A percentile compares a stretch with the other conserved stretches of the same genome.
Evolutionary conservation across 2,888 invertebrate species (phyloP).

Genomic region (Entomobrya multifasciata): DNA sequence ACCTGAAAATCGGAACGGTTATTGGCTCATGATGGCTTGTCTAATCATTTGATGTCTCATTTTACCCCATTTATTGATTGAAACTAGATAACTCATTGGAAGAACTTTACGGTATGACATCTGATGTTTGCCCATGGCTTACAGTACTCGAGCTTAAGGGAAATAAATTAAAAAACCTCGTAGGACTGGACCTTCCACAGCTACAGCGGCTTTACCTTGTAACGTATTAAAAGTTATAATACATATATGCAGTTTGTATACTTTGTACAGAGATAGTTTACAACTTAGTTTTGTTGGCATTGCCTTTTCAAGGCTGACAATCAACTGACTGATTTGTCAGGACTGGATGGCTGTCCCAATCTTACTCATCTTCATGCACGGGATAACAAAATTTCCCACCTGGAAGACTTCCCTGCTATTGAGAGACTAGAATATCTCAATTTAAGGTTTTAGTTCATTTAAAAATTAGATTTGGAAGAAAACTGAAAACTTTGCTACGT

Average conservation of each 20-base stretch:
- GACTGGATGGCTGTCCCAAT: conserved; percentile 62
- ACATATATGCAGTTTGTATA: too few species aligned
- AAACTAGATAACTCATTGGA: conserved; percentile 69
- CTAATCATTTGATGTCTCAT: too few species aligned
- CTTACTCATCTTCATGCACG: conserved; percentile 72
- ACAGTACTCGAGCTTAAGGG: conserved; percentile 68
- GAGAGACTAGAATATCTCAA: conserved; percentile 71
- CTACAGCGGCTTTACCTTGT: conserved; percentile 68
- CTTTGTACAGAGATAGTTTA: too few species aligned
- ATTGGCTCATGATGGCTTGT: too few species aligned
- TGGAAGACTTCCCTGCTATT: conserved; percentile 62
- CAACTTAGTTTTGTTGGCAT: too few species aligned
- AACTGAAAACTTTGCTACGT: too few species aligned
- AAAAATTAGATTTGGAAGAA: too few species aligned
- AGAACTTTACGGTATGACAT: conserved; percentile 54
- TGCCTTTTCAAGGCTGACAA: conserved; percentile 61
- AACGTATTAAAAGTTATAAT: too few species aligned
- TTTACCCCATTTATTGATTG: too few species aligned
- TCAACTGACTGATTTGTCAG: conserved; percentile 58
- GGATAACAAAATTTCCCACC: conserved; percentile 65
- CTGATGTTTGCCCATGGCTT: conserved; percentile 65
- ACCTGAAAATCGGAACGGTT: too few species aligned
- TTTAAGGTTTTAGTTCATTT: conserved; percentile 47
- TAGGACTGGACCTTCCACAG: conserved; percentile 66
- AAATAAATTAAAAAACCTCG: conserved; percentile 59